phyloP scores from a whole-genome alignment of 1,140 invertebrate species.

The Trichomalopsis sarcophagae region DNA sequence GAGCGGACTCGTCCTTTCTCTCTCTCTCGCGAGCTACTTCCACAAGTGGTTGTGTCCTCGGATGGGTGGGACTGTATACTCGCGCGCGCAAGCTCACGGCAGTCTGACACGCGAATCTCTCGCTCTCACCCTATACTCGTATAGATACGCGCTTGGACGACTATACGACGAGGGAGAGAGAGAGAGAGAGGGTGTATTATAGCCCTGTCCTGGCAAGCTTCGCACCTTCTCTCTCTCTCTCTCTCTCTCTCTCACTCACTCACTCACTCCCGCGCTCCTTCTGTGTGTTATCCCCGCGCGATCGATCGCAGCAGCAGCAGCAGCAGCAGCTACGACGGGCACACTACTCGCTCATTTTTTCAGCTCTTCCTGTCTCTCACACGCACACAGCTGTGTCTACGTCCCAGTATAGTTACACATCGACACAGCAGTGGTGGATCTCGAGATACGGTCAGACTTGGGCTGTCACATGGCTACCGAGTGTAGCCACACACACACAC shows the following conservation, averaged over 20 bases:
- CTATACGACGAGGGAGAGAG: neutral
- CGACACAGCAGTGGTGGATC: neutral
- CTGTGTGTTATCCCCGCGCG: neutral
- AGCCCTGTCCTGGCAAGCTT: neutral
- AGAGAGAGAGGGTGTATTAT: neutral
- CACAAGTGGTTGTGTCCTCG: conserved; percentile 71
- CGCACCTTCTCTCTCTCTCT: neutral
- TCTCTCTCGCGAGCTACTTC: conserved; percentile 53
- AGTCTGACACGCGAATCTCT: conserved; percentile 15
- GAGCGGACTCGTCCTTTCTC: neutral
- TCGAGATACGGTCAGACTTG: neutral
- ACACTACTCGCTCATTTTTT: neutral
- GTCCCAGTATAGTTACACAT: no score
- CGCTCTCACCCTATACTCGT: neutral
- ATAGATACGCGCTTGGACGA: neutral
- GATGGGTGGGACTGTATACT: conserved; percentile 5
- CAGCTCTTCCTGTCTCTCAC: neutral
- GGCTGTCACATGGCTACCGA: neutral
- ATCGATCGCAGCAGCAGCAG: conserved; percentile 30
- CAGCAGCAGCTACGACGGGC: neutral
- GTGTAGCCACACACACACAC: neutral
- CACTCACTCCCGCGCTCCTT: neutral
- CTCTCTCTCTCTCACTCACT: neutral
- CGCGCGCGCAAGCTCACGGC: neutral
- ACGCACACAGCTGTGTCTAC: neutral